A percentile compares a stretch with the other conserved stretches of the same genome.
phyloP scores from a whole-genome alignment of 1,140 invertebrate species.

The Zaprionus tsacasi region DNA sequence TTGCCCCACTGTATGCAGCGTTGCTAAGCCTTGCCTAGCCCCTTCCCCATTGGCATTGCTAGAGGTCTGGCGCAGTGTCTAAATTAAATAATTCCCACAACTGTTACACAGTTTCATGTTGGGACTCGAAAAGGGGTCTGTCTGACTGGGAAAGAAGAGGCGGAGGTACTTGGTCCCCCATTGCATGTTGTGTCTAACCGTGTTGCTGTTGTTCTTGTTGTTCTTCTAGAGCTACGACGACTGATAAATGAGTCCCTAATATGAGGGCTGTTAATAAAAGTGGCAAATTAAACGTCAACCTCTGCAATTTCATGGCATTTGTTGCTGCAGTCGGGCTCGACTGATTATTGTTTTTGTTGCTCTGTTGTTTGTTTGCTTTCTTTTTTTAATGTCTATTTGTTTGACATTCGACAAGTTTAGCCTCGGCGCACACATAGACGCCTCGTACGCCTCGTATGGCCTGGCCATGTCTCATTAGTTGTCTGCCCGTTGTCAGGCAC shows the following conservation, averaged over 20 bases:
- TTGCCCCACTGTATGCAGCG: slow-evolving; percentile 46
- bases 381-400: slow-evolving; percentile 79
- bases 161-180: background rate
- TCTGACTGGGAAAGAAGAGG: background rate
- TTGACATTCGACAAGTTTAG: slow-evolving; percentile 54
- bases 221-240: slow-evolving; percentile 9
- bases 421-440: background rate
- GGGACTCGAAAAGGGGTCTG: slow-evolving; percentile 14
- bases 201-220: slow-evolving; percentile 15
- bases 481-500: slow-evolving; percentile 59
- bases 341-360: slow-evolving; percentile 61
- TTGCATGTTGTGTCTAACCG: slow-evolving; percentile 27
- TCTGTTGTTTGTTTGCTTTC: slow-evolving; percentile 3
- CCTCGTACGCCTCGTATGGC: background rate
- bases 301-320: slow-evolving; percentile 77
- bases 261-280: slow-evolving; percentile 82
- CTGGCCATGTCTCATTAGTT: slow-evolving; percentile 69
- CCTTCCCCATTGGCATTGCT: slow-evolving; percentile 57
- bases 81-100: slow-evolving; percentile 83
- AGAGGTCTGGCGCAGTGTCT: slow-evolving; percentile 71
- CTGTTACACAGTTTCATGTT: slow-evolving; percentile 75
- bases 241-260: slow-evolving; percentile 82
- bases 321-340: slow-evolving; percentile 37
- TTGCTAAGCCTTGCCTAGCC: slow-evolving; percentile 18
- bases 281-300: slow-evolving; percentile 82